Conservation (phyloP, 2,797 vertebrate genomes). For the Hypotaenidia okinawae region DNA sequence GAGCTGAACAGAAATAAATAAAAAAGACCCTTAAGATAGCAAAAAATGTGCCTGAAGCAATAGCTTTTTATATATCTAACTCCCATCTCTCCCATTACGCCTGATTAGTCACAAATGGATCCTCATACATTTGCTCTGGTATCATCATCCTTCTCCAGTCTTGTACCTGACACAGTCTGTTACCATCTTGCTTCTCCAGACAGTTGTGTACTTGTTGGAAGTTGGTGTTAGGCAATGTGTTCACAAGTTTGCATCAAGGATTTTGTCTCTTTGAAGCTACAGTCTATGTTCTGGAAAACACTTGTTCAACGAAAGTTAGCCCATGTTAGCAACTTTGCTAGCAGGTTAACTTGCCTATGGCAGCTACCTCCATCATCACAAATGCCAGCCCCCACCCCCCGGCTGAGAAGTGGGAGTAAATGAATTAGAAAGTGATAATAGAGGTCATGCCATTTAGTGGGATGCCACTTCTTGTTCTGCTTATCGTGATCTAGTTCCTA, state of each 20-base stretch:
- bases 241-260: background rate
- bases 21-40: background rate
- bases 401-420: constrained; percentile 30
- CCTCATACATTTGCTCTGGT: background rate
- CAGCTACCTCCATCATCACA: background rate
- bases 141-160: background rate
- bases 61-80: background rate
- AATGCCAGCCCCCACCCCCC: background rate
- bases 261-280: background rate
- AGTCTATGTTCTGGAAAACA: background rate
- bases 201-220: background rate
- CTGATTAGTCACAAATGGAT: constrained; percentile 1
- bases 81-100: background rate
- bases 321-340: background rate
- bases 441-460: constrained; percentile 53
- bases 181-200: background rate
- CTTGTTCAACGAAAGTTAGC: background rate
- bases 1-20: background rate
- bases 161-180: background rate
- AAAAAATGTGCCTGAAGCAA: background rate
- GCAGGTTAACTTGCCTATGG: background rate
- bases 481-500: constrained; percentile 31
- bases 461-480: constrained; percentile 25
- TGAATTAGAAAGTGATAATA: constrained; percentile 42
- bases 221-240: too few relatives aligned